Conservation (phyloP, 2,113 vertebrate genomes). For the Hylia prasina region DNA sequence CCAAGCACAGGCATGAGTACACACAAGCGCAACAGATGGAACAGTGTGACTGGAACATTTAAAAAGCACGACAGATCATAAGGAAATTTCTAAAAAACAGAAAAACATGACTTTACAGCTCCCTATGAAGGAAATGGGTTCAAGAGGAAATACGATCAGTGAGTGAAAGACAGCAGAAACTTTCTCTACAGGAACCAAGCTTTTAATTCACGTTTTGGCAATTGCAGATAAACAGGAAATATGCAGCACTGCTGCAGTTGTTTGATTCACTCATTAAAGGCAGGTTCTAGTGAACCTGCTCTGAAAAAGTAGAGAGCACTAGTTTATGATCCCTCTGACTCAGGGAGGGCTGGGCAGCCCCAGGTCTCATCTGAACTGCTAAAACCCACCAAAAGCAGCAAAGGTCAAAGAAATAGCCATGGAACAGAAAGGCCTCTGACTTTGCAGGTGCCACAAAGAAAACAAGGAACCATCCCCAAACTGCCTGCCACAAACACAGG, state of each 20-base stretch:
- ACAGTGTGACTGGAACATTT: background rate
- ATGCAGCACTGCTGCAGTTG: background rate
- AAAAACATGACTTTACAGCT: background rate
- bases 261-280: background rate
- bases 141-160: accelerated
- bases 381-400: background rate
- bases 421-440: background rate
- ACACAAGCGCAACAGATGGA: background rate
- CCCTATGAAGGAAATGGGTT: background rate
- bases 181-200: background rate
- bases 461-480: background rate
- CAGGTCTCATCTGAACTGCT: background rate
- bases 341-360: background rate
- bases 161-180: background rate
- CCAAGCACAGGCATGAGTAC: background rate
- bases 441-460: background rate
- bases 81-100: background rate
- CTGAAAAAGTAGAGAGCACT: background rate
- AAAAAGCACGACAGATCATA: background rate
- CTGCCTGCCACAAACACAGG: background rate
- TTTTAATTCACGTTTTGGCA: background rate
- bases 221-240: background rate
- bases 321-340: background rate
- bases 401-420: background rate
- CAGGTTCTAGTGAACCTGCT: background rate